A percentile compares a stretch with the other conserved stretches of the same genome.
Conservation (phyloP, 2,113 vertebrate genomes). For the Podarcis raffonei region DNA sequence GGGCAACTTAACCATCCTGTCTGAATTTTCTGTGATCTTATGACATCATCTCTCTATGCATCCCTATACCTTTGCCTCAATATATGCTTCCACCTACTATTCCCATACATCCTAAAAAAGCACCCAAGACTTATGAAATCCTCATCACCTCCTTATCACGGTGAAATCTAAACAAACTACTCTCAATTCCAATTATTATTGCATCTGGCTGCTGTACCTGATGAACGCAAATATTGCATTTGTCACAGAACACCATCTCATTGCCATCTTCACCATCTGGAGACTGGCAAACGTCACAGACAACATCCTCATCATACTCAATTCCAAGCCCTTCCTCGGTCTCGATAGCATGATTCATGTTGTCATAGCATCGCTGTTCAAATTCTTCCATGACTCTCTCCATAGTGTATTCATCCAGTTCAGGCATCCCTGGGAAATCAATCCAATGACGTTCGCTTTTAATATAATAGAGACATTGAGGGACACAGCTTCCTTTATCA, state of each 20-base stretch:
- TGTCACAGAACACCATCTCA: conserved; percentile 99
- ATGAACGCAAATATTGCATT: conserved; percentile 98
- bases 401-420: conserved; percentile 90
- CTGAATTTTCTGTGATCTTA: no score
- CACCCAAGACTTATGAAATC: background rate
- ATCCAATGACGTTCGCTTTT: background rate
- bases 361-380: conserved; percentile 90
- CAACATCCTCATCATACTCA: conserved; percentile 97
- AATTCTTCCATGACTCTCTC: conserved; percentile 93
- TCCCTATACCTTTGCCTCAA: background rate
- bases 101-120: background rate
- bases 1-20: background rate
- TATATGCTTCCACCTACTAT: background rate
- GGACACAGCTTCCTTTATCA: background rate
- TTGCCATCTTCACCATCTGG: conserved; percentile 97
- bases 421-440: conserved; percentile 78
- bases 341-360: conserved; percentile 93
- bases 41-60: background rate
- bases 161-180: background rate
- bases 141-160: background rate
- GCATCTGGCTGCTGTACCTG: conserved; percentile 79
- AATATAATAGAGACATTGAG: fast-evolving
- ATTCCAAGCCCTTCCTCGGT: conserved; percentile 96
- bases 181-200: background rate
- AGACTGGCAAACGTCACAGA: conserved; percentile 96